Conservation (phyloP, 2,888 invertebrate species). For the Atrina japonica region DNA sequence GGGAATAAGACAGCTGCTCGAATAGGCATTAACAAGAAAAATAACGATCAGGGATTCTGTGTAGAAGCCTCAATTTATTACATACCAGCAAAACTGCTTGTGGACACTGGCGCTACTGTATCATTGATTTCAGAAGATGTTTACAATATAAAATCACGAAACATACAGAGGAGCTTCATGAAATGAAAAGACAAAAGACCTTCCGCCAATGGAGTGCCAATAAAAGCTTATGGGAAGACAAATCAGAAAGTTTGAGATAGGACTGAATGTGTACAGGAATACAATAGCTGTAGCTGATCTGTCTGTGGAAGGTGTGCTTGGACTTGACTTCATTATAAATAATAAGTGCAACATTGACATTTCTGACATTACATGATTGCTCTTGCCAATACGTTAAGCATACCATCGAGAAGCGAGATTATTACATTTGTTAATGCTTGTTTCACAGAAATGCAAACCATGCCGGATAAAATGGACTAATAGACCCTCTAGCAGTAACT, state of each 20-base stretch:
- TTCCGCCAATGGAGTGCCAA: neutral
- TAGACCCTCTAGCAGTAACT: no score
- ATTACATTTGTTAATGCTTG: neutral
- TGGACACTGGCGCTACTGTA: no score
- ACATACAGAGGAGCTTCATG: neutral
- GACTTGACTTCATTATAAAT: neutral
- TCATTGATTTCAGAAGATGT: no score
- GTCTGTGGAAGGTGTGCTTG: constrained; percentile 2
- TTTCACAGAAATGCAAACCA: neutral
- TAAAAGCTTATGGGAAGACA: neutral
- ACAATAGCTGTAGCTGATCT: neutral
- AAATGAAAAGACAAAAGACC: neutral
- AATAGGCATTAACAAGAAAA: no score
- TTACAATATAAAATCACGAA: no score
- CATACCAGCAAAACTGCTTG: no score
- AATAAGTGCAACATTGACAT: neutral
- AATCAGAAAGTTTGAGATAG: no score
- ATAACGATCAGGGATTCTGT: no score
- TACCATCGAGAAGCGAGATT: no score
- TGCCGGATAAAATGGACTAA: neutral
- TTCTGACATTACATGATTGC: neutral
- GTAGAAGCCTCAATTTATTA: no score
- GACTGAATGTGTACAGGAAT: neutral
- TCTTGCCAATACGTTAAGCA: no score
- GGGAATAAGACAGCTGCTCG: neutral